phyloP scores from a whole-genome alignment of 2,113 vertebrate species.

The Opisthocomus hoazin region DNA sequence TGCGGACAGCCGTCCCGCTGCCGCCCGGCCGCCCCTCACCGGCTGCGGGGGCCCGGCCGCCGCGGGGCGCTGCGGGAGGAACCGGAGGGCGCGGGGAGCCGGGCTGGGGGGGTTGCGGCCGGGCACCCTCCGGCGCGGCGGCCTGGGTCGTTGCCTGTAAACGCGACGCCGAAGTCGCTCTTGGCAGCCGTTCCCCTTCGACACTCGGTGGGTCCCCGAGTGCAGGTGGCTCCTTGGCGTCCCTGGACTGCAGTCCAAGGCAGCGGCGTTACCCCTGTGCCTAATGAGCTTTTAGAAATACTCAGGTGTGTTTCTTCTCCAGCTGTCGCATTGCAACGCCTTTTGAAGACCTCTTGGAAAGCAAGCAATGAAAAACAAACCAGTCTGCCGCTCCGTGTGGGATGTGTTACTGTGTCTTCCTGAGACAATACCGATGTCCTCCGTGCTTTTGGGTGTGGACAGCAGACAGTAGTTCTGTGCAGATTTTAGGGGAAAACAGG shows the following conservation, averaged over 20 bases:
- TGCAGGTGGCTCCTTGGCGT: not conserved
- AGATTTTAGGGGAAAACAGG: not conserved
- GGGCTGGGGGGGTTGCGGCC: too few species aligned
- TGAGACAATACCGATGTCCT: too few species aligned
- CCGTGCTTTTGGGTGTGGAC: not conserved
- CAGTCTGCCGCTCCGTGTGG: not conserved
- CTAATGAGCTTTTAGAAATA: not conserved
- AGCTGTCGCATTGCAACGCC: not conserved
- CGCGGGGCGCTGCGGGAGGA: too few species aligned
- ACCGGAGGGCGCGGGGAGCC: too few species aligned
- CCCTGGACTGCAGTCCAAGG: not conserved
- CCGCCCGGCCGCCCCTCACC: not conserved
- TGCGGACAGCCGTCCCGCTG: too few species aligned
- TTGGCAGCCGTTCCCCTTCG: rapidly evolving
- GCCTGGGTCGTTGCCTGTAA: not conserved
- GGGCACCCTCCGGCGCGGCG: too few species aligned
- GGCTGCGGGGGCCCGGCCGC: too few species aligned
- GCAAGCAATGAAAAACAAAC: not conserved
- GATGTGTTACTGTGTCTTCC: not conserved
- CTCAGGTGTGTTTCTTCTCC: not conserved
- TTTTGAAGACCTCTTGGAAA: not conserved
- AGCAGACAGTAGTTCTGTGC: not conserved
- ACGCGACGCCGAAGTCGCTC: rapidly evolving
- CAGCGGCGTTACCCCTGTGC: too few species aligned
- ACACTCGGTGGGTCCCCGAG: not conserved